phyloP scores from a whole-genome alignment of 2,888 invertebrate species.

The Palloptera scutellata region DNA sequence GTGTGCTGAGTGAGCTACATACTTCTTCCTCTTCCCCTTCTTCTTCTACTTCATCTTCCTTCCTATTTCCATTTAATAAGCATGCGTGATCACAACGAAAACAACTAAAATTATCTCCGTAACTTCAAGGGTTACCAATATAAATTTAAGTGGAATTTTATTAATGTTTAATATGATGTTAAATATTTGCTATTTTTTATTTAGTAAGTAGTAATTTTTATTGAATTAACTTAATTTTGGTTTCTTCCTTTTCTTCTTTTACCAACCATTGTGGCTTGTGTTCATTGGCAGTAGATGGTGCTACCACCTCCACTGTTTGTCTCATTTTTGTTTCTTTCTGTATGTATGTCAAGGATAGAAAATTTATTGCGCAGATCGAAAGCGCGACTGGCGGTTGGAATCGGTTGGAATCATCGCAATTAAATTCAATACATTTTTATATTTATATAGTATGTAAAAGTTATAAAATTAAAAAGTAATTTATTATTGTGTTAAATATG shows the following conservation, averaged over 20 bases:
- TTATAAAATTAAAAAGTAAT: conserved; percentile 21
- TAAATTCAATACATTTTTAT: not conserved
- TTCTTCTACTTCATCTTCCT: no score
- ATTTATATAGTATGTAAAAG: not conserved
- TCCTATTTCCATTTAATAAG: conserved; percentile 1
- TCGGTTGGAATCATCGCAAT: conserved; percentile 4
- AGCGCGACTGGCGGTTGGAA: not conserved
- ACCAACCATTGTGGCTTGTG: not conserved
- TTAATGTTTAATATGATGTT: conserved; percentile 10
- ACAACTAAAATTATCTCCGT: not conserved
- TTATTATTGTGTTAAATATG: no score
- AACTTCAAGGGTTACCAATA: not conserved
- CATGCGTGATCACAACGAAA: conserved; percentile 7
- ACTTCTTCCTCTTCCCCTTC: no score
- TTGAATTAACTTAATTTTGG: not conserved
- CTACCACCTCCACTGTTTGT: not conserved
- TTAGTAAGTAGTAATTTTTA: not conserved
- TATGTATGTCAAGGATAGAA: conserved; percentile 32
- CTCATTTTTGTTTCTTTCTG: not conserved
- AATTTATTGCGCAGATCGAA: conserved; percentile 7
- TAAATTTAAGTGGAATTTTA: conserved; percentile 9
- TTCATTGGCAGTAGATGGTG: conserved; percentile 1
- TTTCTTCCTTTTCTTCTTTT: not conserved
- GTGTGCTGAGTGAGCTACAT: no score
- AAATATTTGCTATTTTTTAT: not conserved